Evolutionary conservation across 2,113 vertebrate genomes (phyloP).

Genomic region (Geothlypis trichas): DNA sequence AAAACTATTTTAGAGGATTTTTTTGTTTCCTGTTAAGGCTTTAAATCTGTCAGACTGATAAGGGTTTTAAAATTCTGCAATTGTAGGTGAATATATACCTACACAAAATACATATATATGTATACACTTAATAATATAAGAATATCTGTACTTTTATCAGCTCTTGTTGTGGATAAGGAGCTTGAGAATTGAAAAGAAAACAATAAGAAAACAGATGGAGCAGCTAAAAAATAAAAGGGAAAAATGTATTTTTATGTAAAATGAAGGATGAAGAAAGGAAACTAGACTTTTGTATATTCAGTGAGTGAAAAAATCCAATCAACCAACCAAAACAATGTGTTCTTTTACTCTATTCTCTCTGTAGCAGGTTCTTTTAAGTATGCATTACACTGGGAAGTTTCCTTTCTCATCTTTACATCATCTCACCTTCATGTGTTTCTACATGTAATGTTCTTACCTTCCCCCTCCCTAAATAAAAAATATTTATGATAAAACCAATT

Average conservation of each 20-base stretch:
- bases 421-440: background rate
- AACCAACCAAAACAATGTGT: background rate
- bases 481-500: background rate
- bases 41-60: background rate
- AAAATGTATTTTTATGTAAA: background rate
- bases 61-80: background rate
- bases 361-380: background rate
- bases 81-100: background rate
- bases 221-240: rapidly evolving
- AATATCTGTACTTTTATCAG: background rate
- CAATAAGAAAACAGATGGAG: background rate
- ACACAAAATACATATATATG: background rate
- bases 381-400: background rate
- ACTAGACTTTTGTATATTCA: background rate
- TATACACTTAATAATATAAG: background rate
- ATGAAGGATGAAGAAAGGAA: background rate
- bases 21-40: background rate
- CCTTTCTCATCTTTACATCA: background rate
- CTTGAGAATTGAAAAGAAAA: background rate
- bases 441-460: background rate
- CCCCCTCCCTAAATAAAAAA: background rate
- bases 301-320: background rate
- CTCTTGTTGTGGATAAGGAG: background rate
- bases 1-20: background rate
- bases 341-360: background rate